Base-by-base conservation (phyloP, 2,797 vertebrate species). In the Oreonectes daqikongensis region DNA sequence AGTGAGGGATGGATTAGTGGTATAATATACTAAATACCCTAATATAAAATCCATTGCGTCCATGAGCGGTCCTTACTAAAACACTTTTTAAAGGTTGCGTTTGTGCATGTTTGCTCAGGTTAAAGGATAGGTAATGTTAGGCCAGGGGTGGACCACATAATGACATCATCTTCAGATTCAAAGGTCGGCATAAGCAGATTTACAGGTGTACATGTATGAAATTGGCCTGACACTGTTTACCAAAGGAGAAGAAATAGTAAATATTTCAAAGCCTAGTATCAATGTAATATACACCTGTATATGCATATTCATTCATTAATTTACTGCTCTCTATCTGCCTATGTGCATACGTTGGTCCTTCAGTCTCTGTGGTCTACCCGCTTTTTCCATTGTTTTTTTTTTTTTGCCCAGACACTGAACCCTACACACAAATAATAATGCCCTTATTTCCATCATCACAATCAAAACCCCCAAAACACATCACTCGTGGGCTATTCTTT, bases 391-490 rank as follows among this genome's bases (percentile, higher is more conserved):
- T 84, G 82, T 85, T 82, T 63, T 42, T 81, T 84, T 81, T 85
- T 82, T 63, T 42, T 82, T 84, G 71, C 81, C 83, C 88, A 85
- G 87, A 72, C 59, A 61, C 30, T 85, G 82, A 89, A 83, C 66
- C 30, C 50, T 78, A 84, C 86, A 81, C 81, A 78, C 89, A 89
- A 91, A 92, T 91, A 89, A 92, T 92, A 90, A 92, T 92, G 86
- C 87, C 85, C 89, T 92, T 93, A 92, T 92, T 92, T 93, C 90
- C 91, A 91, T 91, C 89, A 92, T 92, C 88, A 90, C 88, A 89
- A 89, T 89, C 87, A 91, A 86, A 82, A 76, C n/a, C n/a, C n/a
- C n/a, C n/a, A 86, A 87, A 88, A 88, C 84, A 81, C 88, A 84
- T 80, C 84, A 15, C 84, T 86, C 87, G 84, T 82, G 69, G 74